Evolutionary conservation across 2,113 vertebrate species (phyloP).

Genomic region (Callospermophilus lateralis): DNA sequence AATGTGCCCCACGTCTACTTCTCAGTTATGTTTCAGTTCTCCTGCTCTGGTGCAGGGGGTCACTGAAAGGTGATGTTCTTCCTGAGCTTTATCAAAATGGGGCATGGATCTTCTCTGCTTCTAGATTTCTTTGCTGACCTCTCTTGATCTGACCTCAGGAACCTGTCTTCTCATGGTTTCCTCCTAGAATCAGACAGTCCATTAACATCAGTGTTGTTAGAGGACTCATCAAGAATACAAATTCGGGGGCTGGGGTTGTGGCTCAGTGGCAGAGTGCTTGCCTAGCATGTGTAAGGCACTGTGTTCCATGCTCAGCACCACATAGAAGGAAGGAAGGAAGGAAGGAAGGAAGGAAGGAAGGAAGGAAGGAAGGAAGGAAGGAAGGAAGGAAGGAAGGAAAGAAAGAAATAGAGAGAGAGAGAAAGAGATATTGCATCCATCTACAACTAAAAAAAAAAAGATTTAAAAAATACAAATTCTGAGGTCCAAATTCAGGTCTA

Average conservation of each 20-base stretch:
- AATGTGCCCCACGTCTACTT: rapidly evolving
- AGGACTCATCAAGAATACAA: neutral
- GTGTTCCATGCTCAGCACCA: no score
- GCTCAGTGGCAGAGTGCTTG: no score
- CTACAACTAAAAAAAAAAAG: no score
- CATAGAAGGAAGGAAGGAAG: no score
- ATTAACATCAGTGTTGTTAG: neutral
- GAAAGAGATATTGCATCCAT: no score
- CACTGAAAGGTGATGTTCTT: neutral
- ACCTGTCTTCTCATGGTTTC: neutral
- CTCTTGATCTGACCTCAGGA: neutral
- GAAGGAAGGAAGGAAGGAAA: no score
- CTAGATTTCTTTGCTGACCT: neutral
- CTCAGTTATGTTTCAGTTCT: neutral
- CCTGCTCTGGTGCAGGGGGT: neutral
- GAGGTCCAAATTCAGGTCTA: neutral
- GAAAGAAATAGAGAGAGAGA: no score
- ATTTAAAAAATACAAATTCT: neutral
- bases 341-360: no score
- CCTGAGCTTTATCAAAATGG: neutral
- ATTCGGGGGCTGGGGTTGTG: neutral
- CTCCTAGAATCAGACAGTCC: neutral
- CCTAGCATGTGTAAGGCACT: no score
- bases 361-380: no score
- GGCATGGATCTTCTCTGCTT: neutral